Base-by-base conservation (phyloP, 1,140 invertebrate species). In the Penaeus vannamei region DNA sequence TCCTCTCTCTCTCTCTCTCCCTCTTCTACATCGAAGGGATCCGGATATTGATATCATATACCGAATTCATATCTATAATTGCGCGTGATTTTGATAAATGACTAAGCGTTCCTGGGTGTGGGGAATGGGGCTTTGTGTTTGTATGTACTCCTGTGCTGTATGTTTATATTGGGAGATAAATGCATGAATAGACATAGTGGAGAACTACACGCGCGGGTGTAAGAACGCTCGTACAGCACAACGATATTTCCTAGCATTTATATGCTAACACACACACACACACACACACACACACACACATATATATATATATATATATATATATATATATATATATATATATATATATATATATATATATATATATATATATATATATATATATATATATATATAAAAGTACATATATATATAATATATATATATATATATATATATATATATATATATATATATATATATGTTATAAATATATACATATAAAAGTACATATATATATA, bases 271-370 rank as follows among this genome's bases (percentile, higher is more conserved):
- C 19, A 72, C 36, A 72, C 36, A 72, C 36, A 72, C 26, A 72
- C 36, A 72, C 5, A 1, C 23, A 72, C 36, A 72, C 26, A 26
- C 7, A 72, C 5, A 29, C 3, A 29, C 26, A 72, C 26, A 72
- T 29, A 29, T 72, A 72, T 72, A 29, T 72, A 72, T 72, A 23
- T 72, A 72, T 72, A 72, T 72, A 72, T 72, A 72, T 72, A 72
- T 72, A 72, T 72, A 72, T n/a, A n/a, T n/a, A 72, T 72, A 22
- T 22, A 72, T 72, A 14, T 29, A 20, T n/a, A 72, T 46, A 23
- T 72, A 72, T n/a, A 29, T 29, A 14, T 14, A 29, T 29, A 72
- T 19, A 72, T 8, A 72, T 72, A 76, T 26, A 29, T 26, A 29
- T 26, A 72, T 26, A 29, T 76, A 76, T 26, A 76, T 26, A 32